These are phyloP conservation scores for Neodiprion fabricii DNA, from an alignment of 1,140 invertebrate genomes.

Conservation along the genomic window DNA sequence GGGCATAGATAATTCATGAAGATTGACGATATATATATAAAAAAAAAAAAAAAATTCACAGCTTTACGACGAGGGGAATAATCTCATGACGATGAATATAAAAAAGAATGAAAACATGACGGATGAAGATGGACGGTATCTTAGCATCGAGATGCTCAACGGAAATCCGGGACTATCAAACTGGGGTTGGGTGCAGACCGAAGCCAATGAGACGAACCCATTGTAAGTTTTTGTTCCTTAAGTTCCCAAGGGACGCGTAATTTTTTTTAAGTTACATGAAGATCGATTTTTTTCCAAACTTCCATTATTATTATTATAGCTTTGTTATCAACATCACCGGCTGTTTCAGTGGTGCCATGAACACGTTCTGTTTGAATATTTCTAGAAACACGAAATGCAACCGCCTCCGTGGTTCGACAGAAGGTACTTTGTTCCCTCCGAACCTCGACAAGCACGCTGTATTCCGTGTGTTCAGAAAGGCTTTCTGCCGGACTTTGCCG, in stretches of 20 bases:
- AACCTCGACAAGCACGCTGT: conserved; percentile 61
- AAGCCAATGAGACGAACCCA: conserved; percentile 43
- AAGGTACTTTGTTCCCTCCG: conserved; percentile 68
- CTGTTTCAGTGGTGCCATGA: no score
- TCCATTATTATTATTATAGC: neutral
- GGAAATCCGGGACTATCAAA: conserved; percentile 65
- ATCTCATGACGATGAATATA: conserved; percentile 63
- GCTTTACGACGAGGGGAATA: conserved; percentile 68
- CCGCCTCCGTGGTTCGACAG: conserved; percentile 63
- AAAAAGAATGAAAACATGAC: conserved; percentile 54
- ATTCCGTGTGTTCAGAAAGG: conserved; percentile 69
- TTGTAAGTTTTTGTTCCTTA: conserved; percentile 37
- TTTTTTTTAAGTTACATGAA: neutral
- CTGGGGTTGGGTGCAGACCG: conserved; percentile 64
- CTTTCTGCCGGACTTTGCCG: conserved; percentile 71
- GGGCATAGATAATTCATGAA: neutral
- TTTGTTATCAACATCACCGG: neutral
- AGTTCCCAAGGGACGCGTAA: neutral
- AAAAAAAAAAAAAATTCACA: conserved; percentile 35
- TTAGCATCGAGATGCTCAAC: conserved; percentile 66
- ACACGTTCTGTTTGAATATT: neutral
- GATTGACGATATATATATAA: neutral
- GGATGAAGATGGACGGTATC: conserved; percentile 50
- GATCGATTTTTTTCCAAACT: neutral
- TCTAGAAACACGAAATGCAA: conserved; percentile 64